These are phyloP conservation scores for Lemur catta DNA, from an alignment of 2,797 vertebrate species.

Conservation along the genomic window DNA sequence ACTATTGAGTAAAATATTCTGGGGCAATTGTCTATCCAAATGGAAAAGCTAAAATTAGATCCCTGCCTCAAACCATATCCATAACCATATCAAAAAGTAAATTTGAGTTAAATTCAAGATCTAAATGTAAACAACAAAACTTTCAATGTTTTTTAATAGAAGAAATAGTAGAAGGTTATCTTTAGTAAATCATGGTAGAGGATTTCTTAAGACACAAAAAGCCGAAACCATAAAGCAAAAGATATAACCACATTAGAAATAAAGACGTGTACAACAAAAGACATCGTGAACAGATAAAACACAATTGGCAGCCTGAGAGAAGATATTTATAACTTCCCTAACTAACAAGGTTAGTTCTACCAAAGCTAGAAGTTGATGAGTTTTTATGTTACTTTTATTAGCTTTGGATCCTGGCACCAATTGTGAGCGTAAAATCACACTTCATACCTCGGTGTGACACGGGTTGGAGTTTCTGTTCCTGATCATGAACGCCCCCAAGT, in stretches of 20 bases:
- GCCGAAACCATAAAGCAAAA: not conserved
- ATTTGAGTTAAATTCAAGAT: not conserved
- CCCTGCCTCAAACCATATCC: not conserved
- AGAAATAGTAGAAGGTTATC: not conserved
- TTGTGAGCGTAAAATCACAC: not conserved
- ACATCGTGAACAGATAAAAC: not conserved
- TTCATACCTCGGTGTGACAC: not conserved
- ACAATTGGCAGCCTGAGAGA: not conserved
- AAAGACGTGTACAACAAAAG: not conserved
- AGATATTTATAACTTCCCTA: not conserved
- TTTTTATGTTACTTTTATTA: not conserved
- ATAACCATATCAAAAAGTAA: not conserved
- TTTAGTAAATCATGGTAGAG: not conserved
- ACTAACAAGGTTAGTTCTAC: not conserved
- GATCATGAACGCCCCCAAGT: not conserved
- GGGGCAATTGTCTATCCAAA: not conserved
- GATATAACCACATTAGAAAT: not conserved
- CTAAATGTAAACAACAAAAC: not conserved
- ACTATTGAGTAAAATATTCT: not conserved
- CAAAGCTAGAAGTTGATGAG: not conserved
- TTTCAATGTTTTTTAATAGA: not conserved
- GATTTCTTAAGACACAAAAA: not conserved
- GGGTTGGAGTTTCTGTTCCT: not conserved
- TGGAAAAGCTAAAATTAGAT: not conserved
- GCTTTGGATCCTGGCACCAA: not conserved